Evolutionary conservation across 2,797 vertebrate genomes (phyloP).

Genomic region (Agapornis canus): DNA sequence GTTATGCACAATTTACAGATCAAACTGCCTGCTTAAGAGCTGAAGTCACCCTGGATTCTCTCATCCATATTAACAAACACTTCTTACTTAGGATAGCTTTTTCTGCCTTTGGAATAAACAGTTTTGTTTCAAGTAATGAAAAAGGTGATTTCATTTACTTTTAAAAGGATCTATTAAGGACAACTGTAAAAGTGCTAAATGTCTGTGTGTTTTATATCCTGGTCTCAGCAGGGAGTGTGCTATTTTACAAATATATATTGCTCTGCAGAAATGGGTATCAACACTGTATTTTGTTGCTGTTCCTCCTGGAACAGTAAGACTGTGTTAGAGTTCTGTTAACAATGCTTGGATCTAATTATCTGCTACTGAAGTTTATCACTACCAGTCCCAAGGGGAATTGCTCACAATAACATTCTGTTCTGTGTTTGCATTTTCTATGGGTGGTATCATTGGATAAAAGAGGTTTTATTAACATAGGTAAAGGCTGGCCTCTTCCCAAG

Average conservation of each 20-base stretch:
- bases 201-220: neutral
- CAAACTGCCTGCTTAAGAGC: neutral
- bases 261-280: neutral
- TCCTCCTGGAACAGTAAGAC: neutral
- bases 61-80: neutral
- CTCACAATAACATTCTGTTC: neutral
- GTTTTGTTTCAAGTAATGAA: slow-evolving; percentile 3
- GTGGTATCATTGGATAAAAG: neutral
- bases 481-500: neutral
- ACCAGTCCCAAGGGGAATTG: neutral
- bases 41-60: neutral
- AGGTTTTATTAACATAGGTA: neutral
- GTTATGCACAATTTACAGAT: neutral
- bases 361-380: neutral
- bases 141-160: neutral
- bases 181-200: neutral
- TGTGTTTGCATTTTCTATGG: neutral
- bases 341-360: neutral
- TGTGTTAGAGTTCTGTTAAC: neutral
- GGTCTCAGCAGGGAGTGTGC: neutral
- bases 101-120: neutral
- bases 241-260: neutral
- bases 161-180: neutral
- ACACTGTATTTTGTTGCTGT: neutral
- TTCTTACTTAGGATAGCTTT: neutral